Evolutionary conservation across 2,888 invertebrate genomes (phyloP).

Genomic region (Chloromyia formosa): DNA sequence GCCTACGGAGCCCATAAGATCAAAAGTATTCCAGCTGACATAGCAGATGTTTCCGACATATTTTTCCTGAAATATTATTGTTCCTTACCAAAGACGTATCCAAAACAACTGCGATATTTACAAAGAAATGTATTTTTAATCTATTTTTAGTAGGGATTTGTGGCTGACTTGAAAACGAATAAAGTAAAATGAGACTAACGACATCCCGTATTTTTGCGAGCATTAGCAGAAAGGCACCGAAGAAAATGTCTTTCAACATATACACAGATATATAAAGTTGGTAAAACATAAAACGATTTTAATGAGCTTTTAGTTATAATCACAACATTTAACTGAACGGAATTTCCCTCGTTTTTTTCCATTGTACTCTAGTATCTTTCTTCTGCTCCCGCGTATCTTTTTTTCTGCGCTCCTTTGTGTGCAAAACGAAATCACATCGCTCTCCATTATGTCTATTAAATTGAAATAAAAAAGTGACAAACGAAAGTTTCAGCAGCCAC

Average conservation of each 20-base stretch:
- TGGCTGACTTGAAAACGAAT: neutral
- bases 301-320: slow-evolving; percentile 39
- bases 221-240: too few species aligned
- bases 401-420: neutral
- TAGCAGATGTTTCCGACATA: neutral
- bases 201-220: neutral
- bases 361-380: neutral
- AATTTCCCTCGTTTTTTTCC: neutral
- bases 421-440: slow-evolving; percentile 7
- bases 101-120: neutral
- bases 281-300: slow-evolving; percentile 15
- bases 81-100: neutral
- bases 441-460: slow-evolving; percentile 25
- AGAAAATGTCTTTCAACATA: too few species aligned
- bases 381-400: neutral
- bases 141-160: neutral
- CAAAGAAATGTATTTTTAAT: neutral
- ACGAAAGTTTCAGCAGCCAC: slow-evolving; percentile 22
- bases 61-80: neutral
- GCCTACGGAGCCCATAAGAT: too few species aligned
- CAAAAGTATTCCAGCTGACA: neutral
- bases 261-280: neutral
- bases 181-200: neutral
- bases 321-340: neutral
- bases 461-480: slow-evolving; percentile 31